Conservation (phyloP, 2,113 vertebrate species). For the Eolophus roseicapilla region DNA sequence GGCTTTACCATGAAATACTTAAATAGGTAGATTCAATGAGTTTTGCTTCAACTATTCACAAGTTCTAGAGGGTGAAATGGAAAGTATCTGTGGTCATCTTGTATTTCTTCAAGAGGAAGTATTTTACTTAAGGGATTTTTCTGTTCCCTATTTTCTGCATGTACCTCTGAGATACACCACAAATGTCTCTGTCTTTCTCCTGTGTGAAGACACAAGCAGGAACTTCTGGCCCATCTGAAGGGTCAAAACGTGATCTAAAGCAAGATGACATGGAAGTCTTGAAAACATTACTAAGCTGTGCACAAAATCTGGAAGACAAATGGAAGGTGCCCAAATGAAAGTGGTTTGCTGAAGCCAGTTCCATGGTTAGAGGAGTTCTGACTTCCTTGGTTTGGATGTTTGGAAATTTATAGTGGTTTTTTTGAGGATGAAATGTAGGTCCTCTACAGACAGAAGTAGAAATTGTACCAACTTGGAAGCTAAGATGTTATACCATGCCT, state of each 20-base stretch:
- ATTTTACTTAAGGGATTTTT: neutral
- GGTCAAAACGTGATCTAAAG: neutral
- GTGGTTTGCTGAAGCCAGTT: neutral
- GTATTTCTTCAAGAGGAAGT: neutral
- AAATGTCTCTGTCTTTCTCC: neutral
- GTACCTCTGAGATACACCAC: neutral
- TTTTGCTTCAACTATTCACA: neutral
- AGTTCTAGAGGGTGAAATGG: neutral
- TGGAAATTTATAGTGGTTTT: neutral
- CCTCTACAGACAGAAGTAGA: neutral
- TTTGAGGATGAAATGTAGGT: neutral
- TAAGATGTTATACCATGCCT: neutral
- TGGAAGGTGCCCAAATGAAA: neutral
- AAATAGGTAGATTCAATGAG: neutral
- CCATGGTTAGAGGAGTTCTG: neutral
- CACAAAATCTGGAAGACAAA: neutral
- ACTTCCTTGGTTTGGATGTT: neutral
- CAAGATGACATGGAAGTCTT: neutral
- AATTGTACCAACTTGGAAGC: neutral
- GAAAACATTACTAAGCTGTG: neutral
- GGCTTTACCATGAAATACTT: neutral
- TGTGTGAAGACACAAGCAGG: neutral
- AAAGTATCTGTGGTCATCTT: neutral
- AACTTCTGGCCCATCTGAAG: neutral
- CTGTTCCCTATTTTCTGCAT: neutral